These are phyloP conservation scores for Acrobasis repandana DNA, from an alignment of 2,888 invertebrate species.

Conservation along the genomic window DNA sequence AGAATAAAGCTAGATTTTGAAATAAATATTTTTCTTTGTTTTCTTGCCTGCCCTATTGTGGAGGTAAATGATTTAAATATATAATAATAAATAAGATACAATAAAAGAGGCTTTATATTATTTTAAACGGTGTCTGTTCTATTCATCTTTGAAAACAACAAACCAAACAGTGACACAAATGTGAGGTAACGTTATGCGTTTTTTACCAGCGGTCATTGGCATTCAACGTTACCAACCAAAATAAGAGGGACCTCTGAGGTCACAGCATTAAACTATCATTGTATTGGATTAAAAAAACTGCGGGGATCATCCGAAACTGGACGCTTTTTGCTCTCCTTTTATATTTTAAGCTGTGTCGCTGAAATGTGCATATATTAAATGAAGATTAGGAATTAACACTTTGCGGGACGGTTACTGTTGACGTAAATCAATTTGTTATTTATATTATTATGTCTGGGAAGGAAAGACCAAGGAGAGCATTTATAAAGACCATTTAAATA, in stretches of 20 bases:
- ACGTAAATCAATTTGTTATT: neutral
- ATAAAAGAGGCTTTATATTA: too few relatives aligned
- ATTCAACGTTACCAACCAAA: slow-evolving; percentile 52
- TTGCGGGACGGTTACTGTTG: too few relatives aligned
- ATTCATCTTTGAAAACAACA: slow-evolving; percentile 1
- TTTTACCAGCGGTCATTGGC: slow-evolving; percentile 61
- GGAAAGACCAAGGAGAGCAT: neutral
- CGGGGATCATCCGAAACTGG: slow-evolving; percentile 1
- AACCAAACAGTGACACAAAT: slow-evolving; percentile 24
- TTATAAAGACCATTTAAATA: too few relatives aligned
- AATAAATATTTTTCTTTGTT: too few relatives aligned
- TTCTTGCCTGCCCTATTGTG: too few relatives aligned
- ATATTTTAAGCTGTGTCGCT: slow-evolving; percentile 1
- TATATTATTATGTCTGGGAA: too few relatives aligned
- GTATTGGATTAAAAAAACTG: neutral
- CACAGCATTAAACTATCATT: slow-evolving; percentile 23
- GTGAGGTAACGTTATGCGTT: slow-evolving; percentile 37
- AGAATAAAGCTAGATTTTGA: too few relatives aligned
- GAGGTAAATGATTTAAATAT: too few relatives aligned
- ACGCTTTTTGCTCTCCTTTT: neutral
- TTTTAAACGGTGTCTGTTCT: neutral
- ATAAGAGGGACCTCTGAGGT: slow-evolving; percentile 37
- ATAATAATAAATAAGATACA: too few relatives aligned
- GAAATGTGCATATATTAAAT: neutral
- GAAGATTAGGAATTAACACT: neutral